Base-by-base conservation (phyloP, 2,797 vertebrate genomes). In the Microctenopoma stevenorrisi region DNA sequence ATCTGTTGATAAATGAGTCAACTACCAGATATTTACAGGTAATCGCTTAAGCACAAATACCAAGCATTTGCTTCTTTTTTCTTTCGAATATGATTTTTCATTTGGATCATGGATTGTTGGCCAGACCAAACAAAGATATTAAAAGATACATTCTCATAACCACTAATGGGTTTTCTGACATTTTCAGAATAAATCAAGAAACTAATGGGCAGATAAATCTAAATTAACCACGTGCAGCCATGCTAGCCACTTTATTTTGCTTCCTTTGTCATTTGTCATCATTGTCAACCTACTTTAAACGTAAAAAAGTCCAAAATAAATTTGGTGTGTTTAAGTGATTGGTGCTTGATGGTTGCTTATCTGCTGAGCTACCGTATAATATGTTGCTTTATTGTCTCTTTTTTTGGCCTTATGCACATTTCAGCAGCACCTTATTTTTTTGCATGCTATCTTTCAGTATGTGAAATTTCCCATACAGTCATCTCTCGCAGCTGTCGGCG, bases 371-470 rank as follows among this genome's bases (percentile, higher is more conserved):
- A 12, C 25, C 43, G 25, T 4, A 33, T 76, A n/a, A 15, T 28
- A 46, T 46, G 3, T 48, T 43, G 40, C 6, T 33, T 22, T 28
- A 12, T 42, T 60, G 30, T 64, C 42, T 37, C 15, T 53, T 40
- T 22, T 30, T 55, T 72, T 53, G 33, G 42, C 5, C 40, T 15
- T 0, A 22, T 18, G 40, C 26, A 64, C 38, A 16, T 63, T 55
- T 68, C 54, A 71, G 46, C 18, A 53, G 11, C 13, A 22, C 51
- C 28, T 26, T 63, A n/a, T 70, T 63, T 18, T 59, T 43, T 51
- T 56, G 16, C 37, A 4, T 5, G 28, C 18, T 54, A 48, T 47
- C 15, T 42, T 30, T 37, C 18, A 16, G 43, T 47, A 38, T 5
- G 8, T 26, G 28, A 47, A 11, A 15, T 63, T 56, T 71, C n/a